Conservation (phyloP, 1,140 invertebrate species). For the Muscidifurax raptorellus region DNA sequence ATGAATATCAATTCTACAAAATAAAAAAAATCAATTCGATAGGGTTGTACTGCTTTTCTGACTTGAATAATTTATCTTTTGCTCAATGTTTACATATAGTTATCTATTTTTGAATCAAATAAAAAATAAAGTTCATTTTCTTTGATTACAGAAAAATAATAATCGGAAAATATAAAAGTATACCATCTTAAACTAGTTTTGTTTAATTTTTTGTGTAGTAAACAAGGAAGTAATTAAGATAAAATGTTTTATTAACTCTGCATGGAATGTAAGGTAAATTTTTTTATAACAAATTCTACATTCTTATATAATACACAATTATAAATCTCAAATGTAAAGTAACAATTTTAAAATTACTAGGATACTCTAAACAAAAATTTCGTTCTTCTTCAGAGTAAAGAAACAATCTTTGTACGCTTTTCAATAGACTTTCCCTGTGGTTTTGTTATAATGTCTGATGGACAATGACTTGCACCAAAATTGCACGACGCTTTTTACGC, state of each 20-base stretch:
- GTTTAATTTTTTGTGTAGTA: conserved; percentile 41
- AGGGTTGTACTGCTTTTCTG: neutral
- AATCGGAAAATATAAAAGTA: neutral
- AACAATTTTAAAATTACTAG: conserved; percentile 54
- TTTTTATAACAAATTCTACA: conserved; percentile 49
- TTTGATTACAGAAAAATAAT: neutral
- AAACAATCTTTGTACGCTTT: conserved; percentile 13
- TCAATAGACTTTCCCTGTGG: conserved; percentile 6
- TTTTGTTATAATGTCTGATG: conserved; percentile 11
- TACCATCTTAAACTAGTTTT: conserved; percentile 25
- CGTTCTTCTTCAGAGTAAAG: conserved; percentile 39
- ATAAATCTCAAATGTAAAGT: conserved; percentile 52
- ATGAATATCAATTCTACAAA: neutral
- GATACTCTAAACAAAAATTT: conserved; percentile 42
- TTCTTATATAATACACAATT: conserved; percentile 48
- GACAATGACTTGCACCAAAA: conserved; percentile 45
- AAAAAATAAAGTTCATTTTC: neutral
- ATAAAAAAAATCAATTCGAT: neutral
- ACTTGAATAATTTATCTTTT: no score
- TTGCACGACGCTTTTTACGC: conserved; percentile 42
- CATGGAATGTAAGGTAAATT: conserved; percentile 44
- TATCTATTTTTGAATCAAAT: no score
- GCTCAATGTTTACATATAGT: no score
- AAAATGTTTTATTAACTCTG: conserved; percentile 51
- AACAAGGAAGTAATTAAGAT: conserved; percentile 49